Conservation (phyloP, 2,113 vertebrate genomes). For the Seriola rivoliana region DNA sequence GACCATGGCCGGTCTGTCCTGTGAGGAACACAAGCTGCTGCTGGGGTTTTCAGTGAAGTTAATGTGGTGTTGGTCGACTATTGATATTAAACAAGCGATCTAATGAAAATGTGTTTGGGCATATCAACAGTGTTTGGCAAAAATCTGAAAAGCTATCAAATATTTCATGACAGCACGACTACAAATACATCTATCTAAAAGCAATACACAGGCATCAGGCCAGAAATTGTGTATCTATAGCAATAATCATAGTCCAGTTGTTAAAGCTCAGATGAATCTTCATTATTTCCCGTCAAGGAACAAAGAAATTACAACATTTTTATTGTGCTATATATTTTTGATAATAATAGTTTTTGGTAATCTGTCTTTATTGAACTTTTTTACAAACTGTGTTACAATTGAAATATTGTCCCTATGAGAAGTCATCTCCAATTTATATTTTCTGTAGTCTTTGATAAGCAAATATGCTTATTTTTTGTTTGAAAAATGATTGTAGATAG, state of each 20-base stretch:
- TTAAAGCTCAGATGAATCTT: neutral
- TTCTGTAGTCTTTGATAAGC: neutral
- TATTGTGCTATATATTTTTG: neutral
- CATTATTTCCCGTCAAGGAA: neutral
- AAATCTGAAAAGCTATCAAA: neutral
- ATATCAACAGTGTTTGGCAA: neutral
- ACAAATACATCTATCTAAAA: neutral
- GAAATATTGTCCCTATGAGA: neutral
- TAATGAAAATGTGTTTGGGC: constrained; percentile 11
- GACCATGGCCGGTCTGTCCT: constrained; percentile 28
- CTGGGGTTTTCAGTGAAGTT: constrained; percentile 26
- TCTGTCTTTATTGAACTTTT: neutral
- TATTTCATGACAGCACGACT: neutral
- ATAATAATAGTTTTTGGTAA: neutral
- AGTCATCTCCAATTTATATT: neutral
- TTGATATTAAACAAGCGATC: neutral
- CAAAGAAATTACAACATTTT: neutral
- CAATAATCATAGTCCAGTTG: neutral
- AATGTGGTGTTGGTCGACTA: neutral
- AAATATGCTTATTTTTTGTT: neutral
- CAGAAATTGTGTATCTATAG: neutral
- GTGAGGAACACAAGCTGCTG: constrained; percentile 33
- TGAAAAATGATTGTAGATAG: neutral
- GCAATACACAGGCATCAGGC: neutral
- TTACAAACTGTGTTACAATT: neutral